A percentile compares a stretch with the other conserved stretches of the same genome.
Conservation (phyloP, 2,797 vertebrate species). For the Iguana delicatissima region DNA sequence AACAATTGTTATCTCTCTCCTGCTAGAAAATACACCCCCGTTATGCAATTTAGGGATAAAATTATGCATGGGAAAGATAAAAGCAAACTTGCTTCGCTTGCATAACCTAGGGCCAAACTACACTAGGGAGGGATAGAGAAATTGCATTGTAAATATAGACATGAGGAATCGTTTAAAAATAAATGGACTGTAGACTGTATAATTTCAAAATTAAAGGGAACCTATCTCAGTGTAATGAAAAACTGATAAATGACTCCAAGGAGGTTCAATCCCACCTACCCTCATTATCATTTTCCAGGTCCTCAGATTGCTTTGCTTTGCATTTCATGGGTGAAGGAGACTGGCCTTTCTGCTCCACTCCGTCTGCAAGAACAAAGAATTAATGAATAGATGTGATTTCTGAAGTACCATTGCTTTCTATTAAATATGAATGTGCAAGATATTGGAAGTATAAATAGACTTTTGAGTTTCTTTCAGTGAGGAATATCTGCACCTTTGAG, state of each 20-base stretch:
- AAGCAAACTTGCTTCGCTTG: not conserved
- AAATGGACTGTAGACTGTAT: not conserved
- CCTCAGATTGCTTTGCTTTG: slow-evolving; percentile 78
- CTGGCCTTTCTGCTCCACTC: slow-evolving; percentile 71
- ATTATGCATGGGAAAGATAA: slow-evolving; percentile 2
- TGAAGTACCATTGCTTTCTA: slow-evolving; percentile 34
- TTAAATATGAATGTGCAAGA: slow-evolving; percentile 44
- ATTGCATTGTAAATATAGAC: slow-evolving; percentile 32
- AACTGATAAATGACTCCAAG: slow-evolving; percentile 46
- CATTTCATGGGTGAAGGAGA: slow-evolving; percentile 75
- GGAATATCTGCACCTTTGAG: slow-evolving; percentile 1
- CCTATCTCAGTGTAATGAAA: slow-evolving; percentile 13
- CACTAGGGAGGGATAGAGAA: slow-evolving; percentile 35
- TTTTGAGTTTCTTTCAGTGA: slow-evolving; percentile 45
- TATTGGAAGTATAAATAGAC: slow-evolving; percentile 35
- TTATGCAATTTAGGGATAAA: not conserved
- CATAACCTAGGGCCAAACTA: not conserved
- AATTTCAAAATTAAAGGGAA: slow-evolving; percentile 43
- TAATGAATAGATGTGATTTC: slow-evolving; percentile 18
- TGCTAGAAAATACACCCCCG: not conserved
- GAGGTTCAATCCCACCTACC: slow-evolving; percentile 66
- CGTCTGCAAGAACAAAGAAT: slow-evolving; percentile 70
- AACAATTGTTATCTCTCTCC: not conserved
- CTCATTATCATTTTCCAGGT: slow-evolving; percentile 71
- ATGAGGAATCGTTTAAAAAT: slow-evolving; percentile 22